Evolutionary conservation across 2,113 vertebrate species (phyloP).

Genomic region (Sturnus vulgaris): DNA sequence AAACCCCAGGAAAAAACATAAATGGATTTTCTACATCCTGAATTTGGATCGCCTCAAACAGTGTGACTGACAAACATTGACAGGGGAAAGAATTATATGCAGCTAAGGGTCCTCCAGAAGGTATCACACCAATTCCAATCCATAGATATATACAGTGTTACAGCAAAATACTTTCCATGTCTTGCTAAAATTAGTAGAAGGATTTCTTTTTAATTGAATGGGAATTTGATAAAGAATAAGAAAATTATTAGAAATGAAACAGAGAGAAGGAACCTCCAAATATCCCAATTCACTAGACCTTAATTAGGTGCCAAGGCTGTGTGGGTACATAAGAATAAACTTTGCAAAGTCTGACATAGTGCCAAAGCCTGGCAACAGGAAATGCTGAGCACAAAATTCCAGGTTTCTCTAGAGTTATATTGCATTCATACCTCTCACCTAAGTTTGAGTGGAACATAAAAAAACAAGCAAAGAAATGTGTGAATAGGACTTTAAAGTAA

Average conservation of each 20-base stretch:
- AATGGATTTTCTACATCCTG: neutral
- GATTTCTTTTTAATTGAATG: neutral
- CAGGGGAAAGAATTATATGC: neutral
- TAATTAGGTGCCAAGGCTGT: neutral
- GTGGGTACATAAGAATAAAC: neutral
- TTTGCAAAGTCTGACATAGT: neutral
- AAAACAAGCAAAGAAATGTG: neutral
- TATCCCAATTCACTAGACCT: neutral
- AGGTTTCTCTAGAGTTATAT: neutral
- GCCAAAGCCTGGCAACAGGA: neutral
- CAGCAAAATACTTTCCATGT: neutral
- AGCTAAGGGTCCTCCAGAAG: neutral
- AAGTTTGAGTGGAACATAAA: neutral
- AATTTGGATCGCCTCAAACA: neutral
- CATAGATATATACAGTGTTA: neutral
- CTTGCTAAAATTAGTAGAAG: neutral
- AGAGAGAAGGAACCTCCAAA: neutral
- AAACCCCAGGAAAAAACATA: neutral
- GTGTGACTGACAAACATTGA: neutral
- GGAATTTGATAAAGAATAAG: neutral
- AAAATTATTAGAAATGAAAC: neutral
- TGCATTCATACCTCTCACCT: neutral
- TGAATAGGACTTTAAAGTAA: neutral
- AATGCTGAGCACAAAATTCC: neutral
- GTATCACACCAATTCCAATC: neutral